Conservation (phyloP, 2,797 vertebrate genomes). For the Anomalospiza imberbis region DNA sequence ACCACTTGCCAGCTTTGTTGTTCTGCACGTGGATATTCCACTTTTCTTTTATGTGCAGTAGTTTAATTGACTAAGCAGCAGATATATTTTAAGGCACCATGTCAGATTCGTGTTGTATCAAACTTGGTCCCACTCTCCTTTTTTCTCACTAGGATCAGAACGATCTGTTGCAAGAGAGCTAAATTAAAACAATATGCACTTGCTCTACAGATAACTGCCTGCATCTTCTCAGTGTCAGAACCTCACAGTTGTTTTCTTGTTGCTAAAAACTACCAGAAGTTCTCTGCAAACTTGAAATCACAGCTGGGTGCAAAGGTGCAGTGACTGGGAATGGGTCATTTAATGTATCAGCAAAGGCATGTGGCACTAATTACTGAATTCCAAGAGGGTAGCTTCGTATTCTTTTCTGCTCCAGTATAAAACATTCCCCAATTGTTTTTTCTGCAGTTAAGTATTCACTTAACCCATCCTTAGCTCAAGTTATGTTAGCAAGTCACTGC, state of each 20-base stretch:
- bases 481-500: not conserved
- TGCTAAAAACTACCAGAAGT: not conserved
- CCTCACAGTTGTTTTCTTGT: not conserved
- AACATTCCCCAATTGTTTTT: not conserved
- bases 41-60: not conserved
- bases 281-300: not conserved
- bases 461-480: not conserved
- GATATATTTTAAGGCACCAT: not conserved
- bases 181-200: not conserved
- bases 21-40: not conserved
- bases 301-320: slow-evolving; percentile 5
- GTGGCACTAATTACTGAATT: not conserved
- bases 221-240: not conserved
- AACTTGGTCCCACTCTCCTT: not conserved
- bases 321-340: not conserved
- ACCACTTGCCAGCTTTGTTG: not conserved
- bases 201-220: not conserved
- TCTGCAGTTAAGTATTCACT: not conserved
- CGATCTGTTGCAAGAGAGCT: not conserved
- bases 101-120: not conserved
- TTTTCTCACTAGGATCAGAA: not conserved
- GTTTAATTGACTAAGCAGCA: not conserved
- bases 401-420: not conserved
- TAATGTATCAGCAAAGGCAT: not conserved
- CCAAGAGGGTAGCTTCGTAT: not conserved